Evolutionary conservation across 2,888 invertebrate species (phyloP), one percentile per base, ranked within the genome.

Genomic region (Platycheirus albimanus): DNA sequence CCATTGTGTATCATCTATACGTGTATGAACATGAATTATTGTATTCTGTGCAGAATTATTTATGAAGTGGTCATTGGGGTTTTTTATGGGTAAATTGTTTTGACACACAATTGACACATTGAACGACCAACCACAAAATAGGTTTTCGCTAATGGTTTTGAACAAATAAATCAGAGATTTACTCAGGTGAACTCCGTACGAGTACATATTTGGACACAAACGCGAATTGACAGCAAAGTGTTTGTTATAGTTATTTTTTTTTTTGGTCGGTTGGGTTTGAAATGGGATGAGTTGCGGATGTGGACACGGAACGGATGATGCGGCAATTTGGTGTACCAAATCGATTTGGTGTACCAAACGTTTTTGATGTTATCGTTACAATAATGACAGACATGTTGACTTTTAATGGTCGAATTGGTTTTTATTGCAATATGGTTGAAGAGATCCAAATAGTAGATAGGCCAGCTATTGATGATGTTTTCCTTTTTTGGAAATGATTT

Each of bases 51-150:
- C 13, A n/a, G 56, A 72, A 72, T 72, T 56, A 67, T 83, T 83
- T 66, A 77, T 81, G 47, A 43, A 61, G 58, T 66, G 66, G 51
- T 81, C 63, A 33, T 45, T 49, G 69, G 38, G 5, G 58, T 3
- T 63, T 74, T 78, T 72, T 52, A 66, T 41, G 56, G 30, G 30
- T 52, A 63, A 83, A 81, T 77, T 83, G 81, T 67, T 83, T 77
- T 77, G 81, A 69, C 81, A 81, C 77, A 67, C 71, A 81, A 81
- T 81, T 81, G 81, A 76, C 81, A 67, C 41, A 56, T 72, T 69
- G 67, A 83, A 71, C 49, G 38, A 61, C 51, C 7, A 52, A 80
- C 75, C 69, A 69, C 74, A 74, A 80, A 58, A 77, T 77, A n/a
- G 63, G 67, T 61, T 72, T 58, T 49, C 17, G 51, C 13, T 49